A percentile compares a stretch with the other conserved stretches of the same genome.
These are phyloP conservation scores for Cyclargus thomasi DNA, from an alignment of 1,140 invertebrate genomes.

Conservation along the genomic window DNA sequence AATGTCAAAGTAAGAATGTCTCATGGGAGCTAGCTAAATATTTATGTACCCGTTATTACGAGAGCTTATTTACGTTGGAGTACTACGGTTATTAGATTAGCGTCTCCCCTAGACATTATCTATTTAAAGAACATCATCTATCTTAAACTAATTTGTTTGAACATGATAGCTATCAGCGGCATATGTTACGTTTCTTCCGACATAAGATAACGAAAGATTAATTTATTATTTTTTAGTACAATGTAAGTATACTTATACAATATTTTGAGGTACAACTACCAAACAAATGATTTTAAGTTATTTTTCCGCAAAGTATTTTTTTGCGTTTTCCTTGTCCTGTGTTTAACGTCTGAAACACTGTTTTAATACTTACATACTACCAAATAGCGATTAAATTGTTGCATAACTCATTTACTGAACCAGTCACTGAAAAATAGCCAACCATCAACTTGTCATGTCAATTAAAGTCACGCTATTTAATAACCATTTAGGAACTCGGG, in stretches of 20 bases:
- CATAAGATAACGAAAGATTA: background rate
- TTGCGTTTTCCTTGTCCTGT: background rate
- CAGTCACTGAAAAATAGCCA: background rate
- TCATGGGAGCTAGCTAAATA: background rate
- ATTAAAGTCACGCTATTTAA: background rate
- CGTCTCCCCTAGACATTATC: background rate
- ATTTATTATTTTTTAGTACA: background rate
- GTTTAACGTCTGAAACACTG: background rate
- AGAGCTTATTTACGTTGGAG: background rate
- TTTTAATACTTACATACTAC: background rate
- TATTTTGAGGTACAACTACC: background rate
- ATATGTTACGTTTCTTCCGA: background rate
- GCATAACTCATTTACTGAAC: background rate
- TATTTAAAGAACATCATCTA: background rate
- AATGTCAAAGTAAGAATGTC: background rate
- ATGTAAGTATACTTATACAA: background rate
- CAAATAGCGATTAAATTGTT: background rate
- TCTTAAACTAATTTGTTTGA: constrained; percentile 1
- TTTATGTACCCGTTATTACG: background rate
- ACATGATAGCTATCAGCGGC: background rate
- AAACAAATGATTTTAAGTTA: background rate
- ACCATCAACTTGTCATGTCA: background rate
- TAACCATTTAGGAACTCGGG: background rate
- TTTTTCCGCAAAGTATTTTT: background rate
- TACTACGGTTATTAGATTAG: background rate